Percentiles rank a stretch among this genome's conserved stretches.
These are phyloP conservation scores for Drosophila takahashii DNA, from an alignment of 1,140 invertebrate species.

Conservation along the genomic window DNA sequence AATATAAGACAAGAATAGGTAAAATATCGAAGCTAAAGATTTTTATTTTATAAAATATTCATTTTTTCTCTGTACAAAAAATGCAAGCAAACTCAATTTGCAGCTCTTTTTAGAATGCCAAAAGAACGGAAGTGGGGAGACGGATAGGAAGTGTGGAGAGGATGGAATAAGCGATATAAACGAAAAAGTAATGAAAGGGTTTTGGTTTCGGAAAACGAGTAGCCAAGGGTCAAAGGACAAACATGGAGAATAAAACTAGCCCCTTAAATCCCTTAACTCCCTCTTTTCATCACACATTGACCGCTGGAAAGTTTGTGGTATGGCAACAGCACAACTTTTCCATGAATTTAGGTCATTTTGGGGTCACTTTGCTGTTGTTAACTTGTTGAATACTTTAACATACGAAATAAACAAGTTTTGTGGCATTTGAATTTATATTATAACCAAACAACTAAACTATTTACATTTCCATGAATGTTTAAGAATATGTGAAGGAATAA, in stretches of 20 bases:
- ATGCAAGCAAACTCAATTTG: conserved; percentile 61
- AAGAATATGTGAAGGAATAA: background rate
- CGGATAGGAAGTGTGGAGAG: conserved; percentile 12
- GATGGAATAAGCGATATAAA: conserved; percentile 36
- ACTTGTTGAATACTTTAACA: conserved; percentile 33
- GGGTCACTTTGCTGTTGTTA: conserved; percentile 27
- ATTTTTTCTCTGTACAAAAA: background rate
- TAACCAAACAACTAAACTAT: background rate
- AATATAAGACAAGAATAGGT: no score
- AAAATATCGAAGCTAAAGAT: no score
- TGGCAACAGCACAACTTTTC: conserved; percentile 33
- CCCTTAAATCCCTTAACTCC: background rate
- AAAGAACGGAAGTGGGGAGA: conserved; percentile 14
- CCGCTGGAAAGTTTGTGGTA: conserved; percentile 34
- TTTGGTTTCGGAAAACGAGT: conserved; percentile 27
- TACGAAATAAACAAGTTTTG: conserved; percentile 18
- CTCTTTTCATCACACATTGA: conserved; percentile 15
- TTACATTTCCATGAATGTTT: background rate
- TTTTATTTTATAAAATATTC: background rate
- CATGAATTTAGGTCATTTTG: conserved; percentile 58
- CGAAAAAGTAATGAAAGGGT: conserved; percentile 66
- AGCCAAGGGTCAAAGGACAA: conserved; percentile 10
- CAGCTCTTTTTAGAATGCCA: conserved; percentile 36
- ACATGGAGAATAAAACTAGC: background rate
- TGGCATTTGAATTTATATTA: background rate